phyloP scores from a whole-genome alignment of 1,140 invertebrate species.

The Apis mellifera region Amel_HAv3.1 CM009942.2:10809501-10810000 shows the following conservation, averaged over 20 bases:
- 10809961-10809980: too few relatives aligned
- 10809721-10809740: not conserved
- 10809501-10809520: conserved; percentile 13
- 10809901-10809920: not conserved
- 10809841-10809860: not conserved
- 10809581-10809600: not conserved
- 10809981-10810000: too few relatives aligned
- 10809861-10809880: not conserved
- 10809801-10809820: conserved; percentile 41
- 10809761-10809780: conserved; percentile 16
- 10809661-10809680: not conserved
- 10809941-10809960: too few relatives aligned
- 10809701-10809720: not conserved
- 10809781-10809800: conserved; percentile 19
- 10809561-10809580: conserved; percentile 16
- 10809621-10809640: too few relatives aligned
- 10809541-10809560: not conserved
- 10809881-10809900: not conserved
- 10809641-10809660: not conserved
- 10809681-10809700: not conserved
- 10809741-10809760: not conserved
- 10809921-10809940: not conserved
- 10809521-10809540: not conserved
- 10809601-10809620: not conserved
- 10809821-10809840: not conserved